Evolutionary conservation across 2,888 invertebrate species (phyloP).

Genomic region (Hemicrepidius hirtus): DNA sequence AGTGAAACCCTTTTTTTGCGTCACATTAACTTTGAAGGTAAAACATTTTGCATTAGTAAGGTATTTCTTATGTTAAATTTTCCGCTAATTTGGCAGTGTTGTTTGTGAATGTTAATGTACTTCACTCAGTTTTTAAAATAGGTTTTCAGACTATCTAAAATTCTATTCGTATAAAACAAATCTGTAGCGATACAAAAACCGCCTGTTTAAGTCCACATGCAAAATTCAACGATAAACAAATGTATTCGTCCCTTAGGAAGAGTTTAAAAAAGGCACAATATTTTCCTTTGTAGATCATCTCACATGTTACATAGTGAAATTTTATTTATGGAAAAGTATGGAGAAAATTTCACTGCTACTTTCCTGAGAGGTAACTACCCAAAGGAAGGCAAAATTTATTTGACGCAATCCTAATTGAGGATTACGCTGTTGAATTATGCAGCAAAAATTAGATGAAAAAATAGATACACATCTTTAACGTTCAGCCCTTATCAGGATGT

Average conservation of each 20-base stretch:
- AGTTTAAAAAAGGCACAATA: slow-evolving; percentile 9
- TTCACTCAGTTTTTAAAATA: too few species aligned
- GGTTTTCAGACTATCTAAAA: too few species aligned
- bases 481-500: too few species aligned
- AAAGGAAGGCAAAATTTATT: neutral
- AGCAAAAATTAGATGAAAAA: neutral
- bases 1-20: slow-evolving; percentile 14
- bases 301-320: slow-evolving; percentile 2
- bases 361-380: too few species aligned
- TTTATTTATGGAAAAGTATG: neutral
- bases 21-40: neutral
- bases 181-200: neutral
- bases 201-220: slow-evolving; percentile 3
- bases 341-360: neutral
- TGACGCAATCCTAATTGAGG: neutral
- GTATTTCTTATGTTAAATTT: neutral
- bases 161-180: too few species aligned
- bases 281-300: neutral
- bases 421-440: slow-evolving; percentile 4
- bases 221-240: slow-evolving; percentile 22
- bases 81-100: neutral
- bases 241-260: slow-evolving; percentile 19
- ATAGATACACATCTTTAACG: neutral
- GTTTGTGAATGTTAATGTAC: neutral
- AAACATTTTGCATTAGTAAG: neutral